Conservation (phyloP, 1,140 invertebrate genomes). For the Oedothorax gibbosus region DNA sequence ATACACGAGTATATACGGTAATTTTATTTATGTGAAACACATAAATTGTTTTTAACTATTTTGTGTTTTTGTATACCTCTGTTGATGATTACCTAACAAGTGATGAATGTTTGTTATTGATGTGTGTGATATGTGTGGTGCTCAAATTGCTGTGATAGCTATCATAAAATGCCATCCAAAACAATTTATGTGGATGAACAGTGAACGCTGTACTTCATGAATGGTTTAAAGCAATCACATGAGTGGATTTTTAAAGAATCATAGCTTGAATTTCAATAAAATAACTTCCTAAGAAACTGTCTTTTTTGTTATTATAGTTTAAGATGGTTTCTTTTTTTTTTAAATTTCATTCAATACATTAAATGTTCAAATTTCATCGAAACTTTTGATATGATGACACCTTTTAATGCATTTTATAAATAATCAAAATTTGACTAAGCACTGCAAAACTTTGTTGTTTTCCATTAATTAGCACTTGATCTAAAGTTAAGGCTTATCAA, state of each 20-base stretch:
- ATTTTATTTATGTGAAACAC: neutral
- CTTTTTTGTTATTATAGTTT: neutral
- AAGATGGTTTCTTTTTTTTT: neutral
- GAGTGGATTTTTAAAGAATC: constrained; percentile 16
- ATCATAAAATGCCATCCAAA: constrained; percentile 47
- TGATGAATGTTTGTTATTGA: neutral
- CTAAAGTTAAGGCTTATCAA: too few relatives aligned
- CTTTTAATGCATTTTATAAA: too few relatives aligned
- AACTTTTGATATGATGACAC: too few relatives aligned
- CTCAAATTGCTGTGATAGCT: constrained; percentile 54
- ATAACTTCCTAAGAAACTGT: constrained; percentile 18
- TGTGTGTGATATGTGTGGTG: constrained; percentile 13
- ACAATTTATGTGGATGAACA: constrained; percentile 5
- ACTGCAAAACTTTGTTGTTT: too few relatives aligned
- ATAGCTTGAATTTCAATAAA: constrained; percentile 31
- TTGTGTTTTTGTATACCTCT: too few relatives aligned
- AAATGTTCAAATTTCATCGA: neutral
- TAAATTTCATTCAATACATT: neutral
- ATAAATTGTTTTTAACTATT: neutral
- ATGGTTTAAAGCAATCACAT: constrained; percentile 32
- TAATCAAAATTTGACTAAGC: too few relatives aligned
- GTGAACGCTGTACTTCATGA: constrained; percentile 16
- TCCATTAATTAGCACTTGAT: too few relatives aligned
- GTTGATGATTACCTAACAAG: too few relatives aligned
- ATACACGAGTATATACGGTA: too few relatives aligned